Evolutionary conservation across 1,140 invertebrate genomes (phyloP), one percentile per base, ranked within the genome.

Genomic region (Mactra quadrangularis): DNA sequence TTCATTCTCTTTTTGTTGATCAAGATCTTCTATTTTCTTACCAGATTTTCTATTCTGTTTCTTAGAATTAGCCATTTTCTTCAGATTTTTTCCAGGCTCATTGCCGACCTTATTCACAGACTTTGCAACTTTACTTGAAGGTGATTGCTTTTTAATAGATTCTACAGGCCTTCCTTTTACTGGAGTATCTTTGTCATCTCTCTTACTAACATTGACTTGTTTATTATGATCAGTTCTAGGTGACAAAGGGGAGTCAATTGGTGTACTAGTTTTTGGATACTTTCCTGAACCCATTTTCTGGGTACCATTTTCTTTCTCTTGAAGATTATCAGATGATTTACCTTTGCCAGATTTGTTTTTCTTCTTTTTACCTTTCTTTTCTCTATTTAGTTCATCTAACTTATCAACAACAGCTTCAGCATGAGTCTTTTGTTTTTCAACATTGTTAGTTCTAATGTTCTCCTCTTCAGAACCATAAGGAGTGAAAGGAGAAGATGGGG

Each of bases 201-300:
- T 33, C 41, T 64, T 64, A 64, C 29, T 64, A 9, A 25, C 17
- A 64, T 45, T n/a, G 6, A 38, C 27, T 22, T 7, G 35, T 29
- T 33, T 41, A 31, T 47, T 50, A n/a, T 33, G 31, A 27, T 22
- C 31, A 25, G 31, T 60, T 60, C 15, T 82, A 35, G 59, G 57
- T 38, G 70, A 82, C n/a, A 41, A 19, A n/a, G 79, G 79, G 17
- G 70, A 82, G 25, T 53, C 50, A 13, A 64, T 82, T 35, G 79
- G 79, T 19, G 79, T 82, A 47, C 79, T 82, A 17, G 79, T 82
- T 50, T 52, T 64, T 60, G 79, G 79, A 22, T 68, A 68, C 13
- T n/a, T 41, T 25, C 62, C 62, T 7, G 35, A 38, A 15, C 22
- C 29, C 25, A 41, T 3, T 50, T 50, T 68, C n/a, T n/a, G n/a